phyloP scores from a whole-genome alignment of 2,113 vertebrate species.

The Scartelaos histophorus region DNA sequence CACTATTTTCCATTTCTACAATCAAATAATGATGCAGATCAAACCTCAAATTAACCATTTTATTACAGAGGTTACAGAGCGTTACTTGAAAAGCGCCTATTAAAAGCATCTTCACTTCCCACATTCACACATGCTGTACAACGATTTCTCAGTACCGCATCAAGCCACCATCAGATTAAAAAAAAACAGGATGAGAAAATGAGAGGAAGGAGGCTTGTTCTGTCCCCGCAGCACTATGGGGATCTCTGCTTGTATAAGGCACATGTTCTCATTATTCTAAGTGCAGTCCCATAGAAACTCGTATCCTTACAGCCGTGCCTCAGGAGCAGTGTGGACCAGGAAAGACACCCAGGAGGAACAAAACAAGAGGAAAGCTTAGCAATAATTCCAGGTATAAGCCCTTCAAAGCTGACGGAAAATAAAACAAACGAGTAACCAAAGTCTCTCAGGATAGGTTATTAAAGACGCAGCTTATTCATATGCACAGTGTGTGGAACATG shows the following conservation, averaged over 20 bases:
- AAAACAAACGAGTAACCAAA: conserved; percentile 7
- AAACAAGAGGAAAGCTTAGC: conserved; percentile 15
- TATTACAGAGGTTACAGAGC: not conserved
- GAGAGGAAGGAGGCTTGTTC: conserved; percentile 27
- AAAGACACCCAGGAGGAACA: conserved; percentile 26
- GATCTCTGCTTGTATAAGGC: conserved; percentile 35
- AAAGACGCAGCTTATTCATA: conserved; percentile 12
- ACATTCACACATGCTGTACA: not conserved
- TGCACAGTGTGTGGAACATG: not conserved
- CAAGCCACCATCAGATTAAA: not conserved
- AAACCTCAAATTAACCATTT: not conserved
- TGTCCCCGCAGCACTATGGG: conserved; percentile 33
- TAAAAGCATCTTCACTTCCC: not conserved
- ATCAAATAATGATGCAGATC: not conserved
- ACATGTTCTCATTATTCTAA: conserved; percentile 55
- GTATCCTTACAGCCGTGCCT: conserved; percentile 13
- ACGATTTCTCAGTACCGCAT: not conserved
- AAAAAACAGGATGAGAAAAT: conserved; percentile 20
- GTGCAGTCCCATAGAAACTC: conserved; percentile 25
- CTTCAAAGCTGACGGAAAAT: conserved; percentile 13
- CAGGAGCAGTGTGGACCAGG: not conserved
- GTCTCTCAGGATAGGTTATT: conserved; percentile 10
- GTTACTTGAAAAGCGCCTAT: not conserved
- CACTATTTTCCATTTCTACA: not conserved
- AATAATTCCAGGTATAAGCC: conserved; percentile 8